Conservation (phyloP, 2,113 vertebrate genomes). For the Corythoichthys intestinalis region DNA sequence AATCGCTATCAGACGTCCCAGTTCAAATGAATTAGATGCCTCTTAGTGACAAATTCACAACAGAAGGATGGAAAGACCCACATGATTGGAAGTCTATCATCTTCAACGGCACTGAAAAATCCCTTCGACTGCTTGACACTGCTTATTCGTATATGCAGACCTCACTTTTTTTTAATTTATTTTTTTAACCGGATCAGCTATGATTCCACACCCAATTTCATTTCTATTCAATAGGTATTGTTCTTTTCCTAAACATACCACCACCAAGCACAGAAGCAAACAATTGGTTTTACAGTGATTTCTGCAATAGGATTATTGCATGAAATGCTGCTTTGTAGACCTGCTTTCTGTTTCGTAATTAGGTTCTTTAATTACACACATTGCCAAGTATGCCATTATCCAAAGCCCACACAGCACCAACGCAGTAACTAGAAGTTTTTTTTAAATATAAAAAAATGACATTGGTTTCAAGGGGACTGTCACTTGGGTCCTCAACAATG, state of each 20-base stretch:
- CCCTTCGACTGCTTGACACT: background rate
- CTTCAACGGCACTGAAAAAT: too few relatives aligned
- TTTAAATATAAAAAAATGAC: slow-evolving; percentile 16
- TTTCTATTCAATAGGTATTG: background rate
- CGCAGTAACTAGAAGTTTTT: slow-evolving; percentile 6
- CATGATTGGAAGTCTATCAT: too few relatives aligned
- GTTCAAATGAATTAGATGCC: too few relatives aligned
- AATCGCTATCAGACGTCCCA: too few relatives aligned
- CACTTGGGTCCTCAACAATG: slow-evolving; percentile 45
- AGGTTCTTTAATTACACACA: slow-evolving; percentile 1
- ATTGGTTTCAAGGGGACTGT: slow-evolving; percentile 13
- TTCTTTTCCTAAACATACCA: slow-evolving; percentile 14
- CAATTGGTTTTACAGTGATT: slow-evolving; percentile 47
- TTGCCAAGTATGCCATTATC: slow-evolving; percentile 2
- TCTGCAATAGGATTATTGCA: slow-evolving; percentile 35
- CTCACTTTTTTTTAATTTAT: background rate
- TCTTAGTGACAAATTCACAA: too few relatives aligned
- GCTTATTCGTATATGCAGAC: background rate
- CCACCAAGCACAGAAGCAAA: slow-evolving; percentile 39
- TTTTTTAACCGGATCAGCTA: slow-evolving; percentile 40
- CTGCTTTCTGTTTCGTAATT: slow-evolving; percentile 14
- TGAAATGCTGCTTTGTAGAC: slow-evolving; percentile 12
- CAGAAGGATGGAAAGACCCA: too few relatives aligned
- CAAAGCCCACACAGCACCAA: slow-evolving; percentile 4
- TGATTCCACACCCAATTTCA: slow-evolving; percentile 35